These are phyloP conservation scores for Hydrotaea diabolus DNA, from an alignment of 2,888 invertebrate genomes.

Conservation along the genomic window DNA sequence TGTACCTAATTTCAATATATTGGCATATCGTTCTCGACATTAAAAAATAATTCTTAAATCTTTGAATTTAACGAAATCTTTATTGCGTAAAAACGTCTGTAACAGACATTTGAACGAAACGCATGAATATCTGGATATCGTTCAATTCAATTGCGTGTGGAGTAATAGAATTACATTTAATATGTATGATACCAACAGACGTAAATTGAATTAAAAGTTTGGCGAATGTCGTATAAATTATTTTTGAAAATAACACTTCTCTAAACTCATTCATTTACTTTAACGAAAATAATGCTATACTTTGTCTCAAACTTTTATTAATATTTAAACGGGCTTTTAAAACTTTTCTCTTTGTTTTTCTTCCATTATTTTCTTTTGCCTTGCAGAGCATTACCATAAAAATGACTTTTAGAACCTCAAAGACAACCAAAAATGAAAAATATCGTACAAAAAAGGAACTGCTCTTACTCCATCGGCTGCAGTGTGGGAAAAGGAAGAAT, in stretches of 20 bases:
- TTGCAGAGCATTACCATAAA: conserved; percentile 50
- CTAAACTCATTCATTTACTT: conserved; percentile 45
- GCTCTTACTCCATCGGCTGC: not conserved
- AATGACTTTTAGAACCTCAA: conserved; percentile 48
- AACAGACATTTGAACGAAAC: too few species aligned
- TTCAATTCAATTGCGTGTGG: conserved; percentile 1
- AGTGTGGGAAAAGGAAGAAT: too few species aligned
- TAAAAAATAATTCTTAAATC: too few species aligned
- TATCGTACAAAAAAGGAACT: conserved; percentile 21
- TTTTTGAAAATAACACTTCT: conserved; percentile 38
- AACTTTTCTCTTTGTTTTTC: conserved; percentile 48
- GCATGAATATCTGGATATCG: not conserved
- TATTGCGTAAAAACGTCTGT: too few species aligned
- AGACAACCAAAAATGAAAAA: conserved; percentile 25
- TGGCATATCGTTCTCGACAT: too few species aligned
- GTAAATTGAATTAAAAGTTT: conserved; percentile 59
- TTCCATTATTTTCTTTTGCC: conserved; percentile 4
- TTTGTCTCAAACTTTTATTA: conserved; percentile 61
- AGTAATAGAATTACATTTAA: conserved; percentile 19
- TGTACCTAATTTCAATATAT: too few species aligned
- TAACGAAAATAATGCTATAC: conserved; percentile 54
- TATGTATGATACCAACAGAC: conserved; percentile 8
- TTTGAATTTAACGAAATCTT: too few species aligned
- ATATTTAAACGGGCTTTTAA: conserved; percentile 58
- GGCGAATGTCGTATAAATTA: conserved; percentile 47